Evolutionary conservation across 1,140 invertebrate species (phyloP).

Genomic region (Drosophila pectinifera): DNA sequence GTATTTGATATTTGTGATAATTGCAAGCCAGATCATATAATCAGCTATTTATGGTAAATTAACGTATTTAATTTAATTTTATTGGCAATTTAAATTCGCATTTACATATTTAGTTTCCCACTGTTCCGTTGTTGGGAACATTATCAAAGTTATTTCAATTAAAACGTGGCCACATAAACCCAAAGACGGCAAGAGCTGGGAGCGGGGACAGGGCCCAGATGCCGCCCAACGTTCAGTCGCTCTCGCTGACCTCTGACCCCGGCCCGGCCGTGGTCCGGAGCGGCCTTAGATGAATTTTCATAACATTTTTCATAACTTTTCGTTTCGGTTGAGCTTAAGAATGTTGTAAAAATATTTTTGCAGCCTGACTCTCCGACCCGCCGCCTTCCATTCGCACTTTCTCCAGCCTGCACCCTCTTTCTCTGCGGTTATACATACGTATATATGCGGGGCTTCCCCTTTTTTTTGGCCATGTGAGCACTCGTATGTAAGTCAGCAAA

Average conservation of each 20-base stretch:
- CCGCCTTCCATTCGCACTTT: constrained; percentile 13
- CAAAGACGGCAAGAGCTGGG: not conserved
- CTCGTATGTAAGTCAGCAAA: constrained; percentile 56
- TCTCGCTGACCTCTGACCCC: constrained; percentile 9
- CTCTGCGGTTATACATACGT: constrained; percentile 19
- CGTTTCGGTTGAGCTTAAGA: constrained; percentile 63
- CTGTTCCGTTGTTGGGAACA: constrained; percentile 14
- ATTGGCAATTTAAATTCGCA: not conserved
- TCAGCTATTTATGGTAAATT: no score
- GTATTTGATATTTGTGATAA: not conserved
- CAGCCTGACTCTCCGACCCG: constrained; percentile 10
- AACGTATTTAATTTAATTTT: not conserved
- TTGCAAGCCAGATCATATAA: no score
- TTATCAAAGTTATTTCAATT: constrained; percentile 71
- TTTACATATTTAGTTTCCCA: constrained; percentile 9
- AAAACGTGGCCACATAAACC: constrained; percentile 52
- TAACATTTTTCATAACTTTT: constrained; percentile 63
- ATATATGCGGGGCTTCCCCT: constrained; percentile 16
- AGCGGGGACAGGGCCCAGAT: not conserved
- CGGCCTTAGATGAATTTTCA: constrained; percentile 47
- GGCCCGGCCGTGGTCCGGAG: no score
- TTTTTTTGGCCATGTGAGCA: constrained; percentile 21
- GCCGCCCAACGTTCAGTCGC: not conserved
- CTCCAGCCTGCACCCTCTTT: constrained; percentile 7
- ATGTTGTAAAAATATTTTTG: constrained; percentile 57